phyloP scores from a whole-genome alignment of 2,113 vertebrate genomes.

The Balaenoptera acutorostrata region DNA sequence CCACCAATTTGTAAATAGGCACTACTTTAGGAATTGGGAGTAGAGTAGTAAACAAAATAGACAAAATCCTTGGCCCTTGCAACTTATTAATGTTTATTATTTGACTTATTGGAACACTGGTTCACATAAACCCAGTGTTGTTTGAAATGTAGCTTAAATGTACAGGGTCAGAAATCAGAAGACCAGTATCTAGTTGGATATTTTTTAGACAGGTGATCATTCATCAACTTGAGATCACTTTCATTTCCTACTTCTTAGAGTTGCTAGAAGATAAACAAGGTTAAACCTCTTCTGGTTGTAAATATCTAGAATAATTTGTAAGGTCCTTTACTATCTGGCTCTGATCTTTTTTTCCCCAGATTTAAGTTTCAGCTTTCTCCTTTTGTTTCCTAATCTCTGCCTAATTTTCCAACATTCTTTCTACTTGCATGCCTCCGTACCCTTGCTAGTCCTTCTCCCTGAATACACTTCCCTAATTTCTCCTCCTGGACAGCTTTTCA shows the following conservation, averaged over 20 bases:
- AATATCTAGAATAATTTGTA: not conserved
- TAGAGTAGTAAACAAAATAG: not conserved
- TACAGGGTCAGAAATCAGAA: not conserved
- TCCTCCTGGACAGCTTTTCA: not conserved
- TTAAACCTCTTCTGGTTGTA: not conserved
- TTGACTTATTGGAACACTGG: not conserved
- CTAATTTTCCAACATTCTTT: not conserved
- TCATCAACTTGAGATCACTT: not conserved
- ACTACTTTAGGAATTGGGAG: not conserved
- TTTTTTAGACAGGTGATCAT: not conserved
- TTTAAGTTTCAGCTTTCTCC: not conserved
- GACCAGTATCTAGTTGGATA: not conserved
- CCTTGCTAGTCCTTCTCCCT: not conserved
- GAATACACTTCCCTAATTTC: not conserved
- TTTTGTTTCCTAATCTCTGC: not conserved
- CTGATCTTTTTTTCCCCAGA: not conserved
- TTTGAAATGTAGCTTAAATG: not conserved
- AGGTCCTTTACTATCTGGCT: not conserved
- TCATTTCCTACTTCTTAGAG: not conserved
- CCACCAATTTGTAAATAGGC: not conserved
- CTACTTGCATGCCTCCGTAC: not conserved
- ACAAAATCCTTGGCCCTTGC: not conserved
- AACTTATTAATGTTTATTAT: not conserved
- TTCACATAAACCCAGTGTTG: not conserved
- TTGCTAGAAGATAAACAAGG: not conserved